Evolutionary conservation across 1,140 invertebrate species (phyloP).

Genomic region (Cydia fagiglandana): DNA sequence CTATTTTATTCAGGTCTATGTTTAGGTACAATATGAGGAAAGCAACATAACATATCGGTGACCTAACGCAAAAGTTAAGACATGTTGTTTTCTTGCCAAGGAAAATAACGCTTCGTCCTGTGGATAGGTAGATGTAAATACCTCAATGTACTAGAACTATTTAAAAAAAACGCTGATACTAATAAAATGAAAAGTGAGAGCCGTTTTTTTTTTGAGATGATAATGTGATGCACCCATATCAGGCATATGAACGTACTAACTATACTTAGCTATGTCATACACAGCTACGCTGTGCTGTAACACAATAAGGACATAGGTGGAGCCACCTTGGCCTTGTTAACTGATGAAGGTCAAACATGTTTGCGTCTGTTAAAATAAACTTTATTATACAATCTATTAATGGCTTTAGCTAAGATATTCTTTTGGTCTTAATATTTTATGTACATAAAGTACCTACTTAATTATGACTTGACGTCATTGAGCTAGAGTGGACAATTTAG

Average conservation of each 20-base stretch:
- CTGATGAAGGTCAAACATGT: slow-evolving; percentile 23
- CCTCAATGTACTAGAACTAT: too few species aligned
- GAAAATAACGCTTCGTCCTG: neutral
- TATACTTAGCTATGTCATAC: neutral
- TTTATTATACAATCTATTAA: slow-evolving; percentile 3
- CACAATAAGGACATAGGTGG: slow-evolving; percentile 15
- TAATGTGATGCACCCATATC: neutral
- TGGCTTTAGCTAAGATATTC: neutral
- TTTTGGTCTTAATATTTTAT: neutral
- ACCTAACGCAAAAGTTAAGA: neutral
- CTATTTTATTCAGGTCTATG: neutral
- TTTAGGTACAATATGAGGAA: neutral
- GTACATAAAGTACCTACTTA: neutral
- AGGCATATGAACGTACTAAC: neutral
- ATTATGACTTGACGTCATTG: neutral
- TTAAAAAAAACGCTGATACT: too few species aligned
- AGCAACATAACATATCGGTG: neutral
- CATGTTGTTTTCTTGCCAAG: neutral
- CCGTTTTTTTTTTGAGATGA: neutral
- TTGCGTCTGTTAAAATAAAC: slow-evolving; percentile 18
- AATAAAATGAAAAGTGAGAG: too few species aligned
- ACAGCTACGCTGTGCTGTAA: neutral
- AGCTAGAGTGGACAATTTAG: neutral
- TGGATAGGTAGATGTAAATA: too few species aligned
- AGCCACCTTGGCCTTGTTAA: slow-evolving; percentile 28